These are phyloP conservation scores for Drosophila setosimentum DNA, from an alignment of 2,888 invertebrate species.

Conservation along the genomic window DNA sequence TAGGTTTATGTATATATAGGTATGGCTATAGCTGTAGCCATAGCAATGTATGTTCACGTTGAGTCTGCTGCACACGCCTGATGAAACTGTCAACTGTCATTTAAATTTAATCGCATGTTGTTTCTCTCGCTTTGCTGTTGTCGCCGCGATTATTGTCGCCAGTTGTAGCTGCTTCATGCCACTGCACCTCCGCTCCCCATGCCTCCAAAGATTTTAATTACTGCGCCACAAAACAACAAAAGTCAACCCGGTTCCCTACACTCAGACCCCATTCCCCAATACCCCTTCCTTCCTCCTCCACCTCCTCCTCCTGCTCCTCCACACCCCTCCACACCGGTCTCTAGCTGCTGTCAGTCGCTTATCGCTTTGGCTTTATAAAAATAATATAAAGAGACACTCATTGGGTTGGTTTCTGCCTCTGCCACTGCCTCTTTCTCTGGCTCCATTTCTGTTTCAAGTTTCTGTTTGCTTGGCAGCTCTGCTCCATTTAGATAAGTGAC, in stretches of 20 bases:
- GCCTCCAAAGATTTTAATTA: constrained; percentile 60
- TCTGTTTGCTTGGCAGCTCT: constrained; percentile 49
- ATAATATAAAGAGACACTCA: constrained; percentile 69
- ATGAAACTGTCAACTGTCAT: constrained; percentile 80
- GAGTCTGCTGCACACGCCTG: constrained; percentile 56
- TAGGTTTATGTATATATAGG: constrained; percentile 6
- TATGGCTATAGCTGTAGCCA: constrained; percentile 18
- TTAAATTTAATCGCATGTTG: constrained; percentile 78
- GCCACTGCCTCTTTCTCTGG: neutral
- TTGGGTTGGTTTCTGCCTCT: constrained; percentile 40
- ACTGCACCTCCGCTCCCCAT: neutral
- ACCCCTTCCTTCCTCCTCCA: neutral
- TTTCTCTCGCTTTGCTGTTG: constrained; percentile 60
- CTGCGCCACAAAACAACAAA: constrained; percentile 64
- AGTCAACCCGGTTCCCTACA: constrained; percentile 30
- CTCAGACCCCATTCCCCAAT: neutral
- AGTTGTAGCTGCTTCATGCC: constrained; percentile 18
- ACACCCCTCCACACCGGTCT: too few species aligned
- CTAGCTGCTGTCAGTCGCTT: constrained; percentile 60
- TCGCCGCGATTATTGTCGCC: constrained; percentile 75
- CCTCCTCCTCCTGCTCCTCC: neutral
- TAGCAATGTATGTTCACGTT: constrained; percentile 41
- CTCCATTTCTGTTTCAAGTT: constrained; percentile 20
- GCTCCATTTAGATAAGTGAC: constrained; percentile 81
- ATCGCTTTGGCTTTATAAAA: constrained; percentile 70